These are phyloP conservation scores for Craterocephalus amniculus DNA, from an alignment of 2,797 vertebrate species.

Conservation along the genomic window DNA sequence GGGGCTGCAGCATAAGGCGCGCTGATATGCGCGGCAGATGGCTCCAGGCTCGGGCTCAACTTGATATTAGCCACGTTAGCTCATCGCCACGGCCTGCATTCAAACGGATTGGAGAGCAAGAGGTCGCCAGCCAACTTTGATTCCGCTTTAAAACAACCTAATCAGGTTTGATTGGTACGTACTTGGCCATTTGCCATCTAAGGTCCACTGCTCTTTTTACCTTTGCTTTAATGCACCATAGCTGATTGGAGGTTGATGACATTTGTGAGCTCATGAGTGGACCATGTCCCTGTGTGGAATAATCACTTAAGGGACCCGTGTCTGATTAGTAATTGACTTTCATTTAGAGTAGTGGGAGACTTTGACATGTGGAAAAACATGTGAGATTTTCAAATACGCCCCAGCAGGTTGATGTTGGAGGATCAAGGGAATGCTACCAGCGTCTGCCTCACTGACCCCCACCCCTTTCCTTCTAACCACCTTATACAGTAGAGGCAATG, in stretches of 20 bases:
- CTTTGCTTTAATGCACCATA: not conserved
- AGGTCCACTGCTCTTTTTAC: not conserved
- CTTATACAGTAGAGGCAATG: not conserved
- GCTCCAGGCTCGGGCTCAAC: constrained; percentile 65
- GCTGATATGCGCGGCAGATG: constrained; percentile 67
- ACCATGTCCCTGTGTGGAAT: constrained; percentile 11
- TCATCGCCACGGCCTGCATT: constrained; percentile 32
- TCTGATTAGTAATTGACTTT: constrained; percentile 47
- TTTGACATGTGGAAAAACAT: constrained; percentile 20
- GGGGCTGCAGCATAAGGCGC: constrained; percentile 48
- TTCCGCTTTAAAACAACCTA: constrained; percentile 37
- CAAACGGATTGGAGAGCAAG: constrained; percentile 51
- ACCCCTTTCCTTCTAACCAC: not conserved
- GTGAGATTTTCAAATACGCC: not conserved
- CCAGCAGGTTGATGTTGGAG: no score
- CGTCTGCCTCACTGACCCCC: not conserved
- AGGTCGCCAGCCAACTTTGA: constrained; percentile 49
- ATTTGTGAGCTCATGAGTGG: constrained; percentile 16
- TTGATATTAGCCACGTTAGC: constrained; percentile 58
- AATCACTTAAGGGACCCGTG: constrained; percentile 25
- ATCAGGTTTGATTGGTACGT: constrained; percentile 55
- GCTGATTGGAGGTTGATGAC: constrained; percentile 43
- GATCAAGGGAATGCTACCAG: not conserved
- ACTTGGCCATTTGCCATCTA: constrained; percentile 3
- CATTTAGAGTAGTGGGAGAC: constrained; percentile 13